Evolutionary conservation across 2,888 invertebrate genomes (phyloP).

Genomic region (Ametastegia equiseti): DNA sequence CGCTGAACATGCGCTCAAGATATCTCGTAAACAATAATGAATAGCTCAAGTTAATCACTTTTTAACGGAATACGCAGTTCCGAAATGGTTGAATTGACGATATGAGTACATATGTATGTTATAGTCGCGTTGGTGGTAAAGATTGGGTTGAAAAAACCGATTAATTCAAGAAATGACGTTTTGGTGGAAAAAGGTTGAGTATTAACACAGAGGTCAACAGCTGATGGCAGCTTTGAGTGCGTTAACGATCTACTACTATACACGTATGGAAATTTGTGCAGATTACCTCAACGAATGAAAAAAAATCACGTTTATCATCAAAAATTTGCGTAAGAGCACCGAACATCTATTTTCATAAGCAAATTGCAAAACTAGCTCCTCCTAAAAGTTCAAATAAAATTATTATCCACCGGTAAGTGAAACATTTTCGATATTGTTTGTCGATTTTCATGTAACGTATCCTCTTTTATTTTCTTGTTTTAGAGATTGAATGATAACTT

Average conservation of each 20-base stretch:
- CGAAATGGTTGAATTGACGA: neutral
- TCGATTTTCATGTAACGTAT: neutral
- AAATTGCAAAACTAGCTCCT: neutral
- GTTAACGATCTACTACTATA: neutral
- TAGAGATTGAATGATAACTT: neutral
- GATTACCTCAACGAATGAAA: neutral
- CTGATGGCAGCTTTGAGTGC: neutral
- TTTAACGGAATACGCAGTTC: neutral
- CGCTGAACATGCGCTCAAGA: neutral
- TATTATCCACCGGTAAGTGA: neutral
- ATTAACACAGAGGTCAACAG: neutral
- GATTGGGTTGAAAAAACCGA: neutral
- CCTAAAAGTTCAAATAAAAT: neutral
- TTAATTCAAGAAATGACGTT: neutral
- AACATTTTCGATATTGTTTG: neutral
- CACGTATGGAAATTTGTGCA: neutral
- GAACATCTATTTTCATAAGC: slow-evolving; percentile 5
- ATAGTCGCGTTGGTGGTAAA: neutral
- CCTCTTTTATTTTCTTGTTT: neutral
- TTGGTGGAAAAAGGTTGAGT: neutral
- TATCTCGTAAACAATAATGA: neutral
- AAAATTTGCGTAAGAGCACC: neutral
- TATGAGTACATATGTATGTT: too few relatives aligned
- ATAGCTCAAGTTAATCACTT: neutral
- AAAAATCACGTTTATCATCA: neutral